Conservation (phyloP, 2,113 vertebrate genomes). For the Abramis brama region DNA sequence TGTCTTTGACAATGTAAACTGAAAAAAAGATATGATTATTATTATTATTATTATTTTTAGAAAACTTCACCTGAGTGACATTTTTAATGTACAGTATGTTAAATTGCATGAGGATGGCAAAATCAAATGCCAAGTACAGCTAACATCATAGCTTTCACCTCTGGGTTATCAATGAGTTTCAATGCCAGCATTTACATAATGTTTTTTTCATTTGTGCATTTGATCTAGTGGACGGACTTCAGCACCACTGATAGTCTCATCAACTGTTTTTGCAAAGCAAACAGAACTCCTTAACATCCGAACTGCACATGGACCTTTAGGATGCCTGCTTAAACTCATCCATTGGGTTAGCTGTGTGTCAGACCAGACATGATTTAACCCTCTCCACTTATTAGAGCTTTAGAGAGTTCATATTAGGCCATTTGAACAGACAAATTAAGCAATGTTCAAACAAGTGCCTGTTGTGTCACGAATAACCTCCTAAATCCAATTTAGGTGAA, state of each 20-base stretch:
- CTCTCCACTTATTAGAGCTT: neutral
- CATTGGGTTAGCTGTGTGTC: neutral
- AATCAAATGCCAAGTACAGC: neutral
- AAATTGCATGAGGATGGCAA: neutral
- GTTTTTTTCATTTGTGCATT: neutral
- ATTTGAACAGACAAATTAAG: slow-evolving; percentile 5
- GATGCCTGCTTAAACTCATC: neutral
- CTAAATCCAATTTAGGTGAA: neutral
- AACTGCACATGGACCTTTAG: neutral
- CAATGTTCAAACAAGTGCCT: slow-evolving; percentile 16
- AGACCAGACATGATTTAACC: neutral
- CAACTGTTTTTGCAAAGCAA: neutral
- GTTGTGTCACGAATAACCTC: neutral
- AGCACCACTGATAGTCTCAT: neutral
- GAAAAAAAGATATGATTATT: neutral
- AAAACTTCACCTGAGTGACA: neutral
- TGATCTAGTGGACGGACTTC: neutral
- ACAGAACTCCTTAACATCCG: neutral
- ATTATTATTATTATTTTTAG: too few species aligned
- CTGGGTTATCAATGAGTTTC: neutral
- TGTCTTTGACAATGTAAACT: neutral
- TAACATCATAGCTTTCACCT: slow-evolving; percentile 11
- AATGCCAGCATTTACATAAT: neutral
- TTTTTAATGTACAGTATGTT: neutral
- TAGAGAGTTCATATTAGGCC: slow-evolving; percentile 1